phyloP scores from a whole-genome alignment of 2,113 vertebrate species.

The Rhinoderma darwinii region DNA sequence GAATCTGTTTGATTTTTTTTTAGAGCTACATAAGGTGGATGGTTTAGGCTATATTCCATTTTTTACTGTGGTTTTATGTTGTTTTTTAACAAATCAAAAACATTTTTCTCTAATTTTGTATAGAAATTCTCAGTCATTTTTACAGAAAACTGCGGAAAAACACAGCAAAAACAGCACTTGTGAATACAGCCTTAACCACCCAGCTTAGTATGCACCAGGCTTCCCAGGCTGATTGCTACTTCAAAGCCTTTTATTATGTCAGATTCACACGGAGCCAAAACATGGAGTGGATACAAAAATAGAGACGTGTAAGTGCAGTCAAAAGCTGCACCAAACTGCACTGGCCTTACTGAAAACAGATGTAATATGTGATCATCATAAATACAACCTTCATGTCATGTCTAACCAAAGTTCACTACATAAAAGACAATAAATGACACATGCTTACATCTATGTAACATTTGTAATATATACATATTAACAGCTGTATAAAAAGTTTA shows the following conservation, averaged over 20 bases:
- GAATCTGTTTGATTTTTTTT: neutral
- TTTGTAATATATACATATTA: constrained; percentile 34
- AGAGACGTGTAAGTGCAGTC: neutral
- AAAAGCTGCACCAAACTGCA: no score
- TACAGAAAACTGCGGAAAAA: neutral
- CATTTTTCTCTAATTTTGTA: neutral
- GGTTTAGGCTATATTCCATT: neutral
- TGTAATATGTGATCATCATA: neutral
- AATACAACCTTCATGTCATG: neutral
- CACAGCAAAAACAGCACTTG: neutral
- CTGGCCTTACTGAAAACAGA: neutral
- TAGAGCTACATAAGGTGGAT: neutral
- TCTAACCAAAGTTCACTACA: neutral
- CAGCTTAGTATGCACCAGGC: no score
- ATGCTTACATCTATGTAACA: neutral
- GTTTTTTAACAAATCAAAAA: neutral
- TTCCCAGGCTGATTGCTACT: no score
- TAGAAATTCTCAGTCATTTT: neutral
- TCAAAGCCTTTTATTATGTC: no score
- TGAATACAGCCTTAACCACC: no score
- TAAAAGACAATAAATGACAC: neutral
- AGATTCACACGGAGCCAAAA: no score
- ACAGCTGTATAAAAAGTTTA: constrained; percentile 43
- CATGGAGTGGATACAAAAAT: neutral
- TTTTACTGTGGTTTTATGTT: no score